These are phyloP conservation scores for Neria commutata DNA, from an alignment of 2,888 invertebrate genomes.

Conservation along the genomic window DNA sequence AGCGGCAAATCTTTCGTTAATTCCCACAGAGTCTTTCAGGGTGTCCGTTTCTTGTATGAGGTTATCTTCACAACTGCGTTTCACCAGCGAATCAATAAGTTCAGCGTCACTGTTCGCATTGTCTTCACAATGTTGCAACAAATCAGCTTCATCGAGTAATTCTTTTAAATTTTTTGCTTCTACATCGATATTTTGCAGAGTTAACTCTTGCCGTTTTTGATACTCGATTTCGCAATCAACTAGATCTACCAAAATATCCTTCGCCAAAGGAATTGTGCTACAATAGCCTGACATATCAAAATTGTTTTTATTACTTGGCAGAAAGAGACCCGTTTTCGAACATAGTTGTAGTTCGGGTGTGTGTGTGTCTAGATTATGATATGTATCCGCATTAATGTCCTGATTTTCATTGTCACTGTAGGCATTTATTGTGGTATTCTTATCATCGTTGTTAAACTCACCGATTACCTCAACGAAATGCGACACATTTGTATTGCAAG, in stretches of 20 bases:
- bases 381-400: conserved; percentile 26
- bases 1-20: neutral
- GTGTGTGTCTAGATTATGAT: conserved; percentile 40
- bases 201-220: neutral
- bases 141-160: conserved; percentile 57
- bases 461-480: no score
- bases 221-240: conserved; percentile 10
- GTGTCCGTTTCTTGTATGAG: conserved; percentile 57
- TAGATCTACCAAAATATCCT: conserved; percentile 15
- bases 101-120: conserved; percentile 63
- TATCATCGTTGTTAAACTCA: no score
- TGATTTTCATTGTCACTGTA: conserved; percentile 24
- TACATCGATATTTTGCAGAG: conserved; percentile 45
- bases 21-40: conserved; percentile 11
- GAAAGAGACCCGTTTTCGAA: conserved; percentile 56
- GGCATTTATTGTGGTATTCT: conserved; percentile 31
- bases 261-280: conserved; percentile 13
- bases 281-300: no score
- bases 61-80: conserved; percentile 69
- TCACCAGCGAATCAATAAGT: conserved; percentile 67
- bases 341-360: conserved; percentile 51
- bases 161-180: conserved; percentile 59
- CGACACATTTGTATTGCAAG: no score
- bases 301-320: conserved; percentile 46
- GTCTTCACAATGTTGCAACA: conserved; percentile 55